Conservation (phyloP, 2,797 vertebrate species). For the Triplophysa yarkandensis region DNA sequence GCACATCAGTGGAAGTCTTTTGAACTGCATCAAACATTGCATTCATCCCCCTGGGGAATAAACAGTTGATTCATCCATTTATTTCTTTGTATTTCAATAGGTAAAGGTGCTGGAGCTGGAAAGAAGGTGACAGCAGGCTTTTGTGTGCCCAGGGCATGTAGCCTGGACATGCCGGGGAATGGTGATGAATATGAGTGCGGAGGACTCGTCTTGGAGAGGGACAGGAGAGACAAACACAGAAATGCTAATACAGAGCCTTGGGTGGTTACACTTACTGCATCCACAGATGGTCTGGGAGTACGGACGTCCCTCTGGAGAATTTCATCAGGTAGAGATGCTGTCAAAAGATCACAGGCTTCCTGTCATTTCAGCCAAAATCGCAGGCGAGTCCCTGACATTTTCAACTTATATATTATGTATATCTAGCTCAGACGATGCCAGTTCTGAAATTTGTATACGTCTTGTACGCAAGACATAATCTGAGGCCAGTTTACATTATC, state of each 20-base stretch:
- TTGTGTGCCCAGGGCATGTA: slow-evolving; percentile 45
- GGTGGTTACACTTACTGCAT: slow-evolving; percentile 50
- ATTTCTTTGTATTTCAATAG: slow-evolving; percentile 44
- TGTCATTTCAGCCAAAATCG: slow-evolving; percentile 23
- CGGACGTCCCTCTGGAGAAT: slow-evolving; percentile 52
- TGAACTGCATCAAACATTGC: slow-evolving; percentile 45
- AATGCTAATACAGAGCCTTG: slow-evolving; percentile 51
- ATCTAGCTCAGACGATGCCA: slow-evolving; percentile 7
- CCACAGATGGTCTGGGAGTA: slow-evolving; percentile 58
- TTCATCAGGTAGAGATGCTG: slow-evolving; percentile 58
- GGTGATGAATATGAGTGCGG: slow-evolving; percentile 49
- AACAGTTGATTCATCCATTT: slow-evolving; percentile 39
- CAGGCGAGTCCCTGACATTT: slow-evolving; percentile 39
- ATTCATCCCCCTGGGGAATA: slow-evolving; percentile 40
- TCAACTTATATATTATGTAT: slow-evolving; percentile 18
- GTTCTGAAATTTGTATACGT: slow-evolving; percentile 17
- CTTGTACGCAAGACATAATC: background rate
- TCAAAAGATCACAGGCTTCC: slow-evolving; percentile 49
- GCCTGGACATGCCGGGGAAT: slow-evolving; percentile 42
- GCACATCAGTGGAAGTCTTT: slow-evolving; percentile 49
- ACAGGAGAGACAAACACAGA: slow-evolving; percentile 38
- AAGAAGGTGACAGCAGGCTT: slow-evolving; percentile 46
- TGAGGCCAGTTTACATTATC: background rate
- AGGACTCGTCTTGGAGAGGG: slow-evolving; percentile 28
- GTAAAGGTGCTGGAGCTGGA: slow-evolving; percentile 42